Evolutionary conservation across 2,797 vertebrate species (phyloP).

Genomic region (Acanthopagrus latus): DNA sequence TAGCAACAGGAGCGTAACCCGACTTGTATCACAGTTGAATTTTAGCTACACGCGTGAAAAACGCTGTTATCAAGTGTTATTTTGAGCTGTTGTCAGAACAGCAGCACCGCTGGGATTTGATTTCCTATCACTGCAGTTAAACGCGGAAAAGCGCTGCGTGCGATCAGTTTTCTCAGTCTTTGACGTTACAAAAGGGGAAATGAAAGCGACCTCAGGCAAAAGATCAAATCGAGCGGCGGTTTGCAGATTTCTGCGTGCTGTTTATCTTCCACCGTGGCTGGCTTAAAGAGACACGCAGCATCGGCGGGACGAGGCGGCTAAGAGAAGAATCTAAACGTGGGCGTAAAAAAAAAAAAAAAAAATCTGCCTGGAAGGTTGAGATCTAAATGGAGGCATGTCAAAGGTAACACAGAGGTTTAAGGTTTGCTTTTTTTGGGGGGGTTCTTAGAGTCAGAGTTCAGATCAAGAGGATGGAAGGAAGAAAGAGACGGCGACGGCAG

Average conservation of each 20-base stretch:
- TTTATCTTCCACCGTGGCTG: conserved; percentile 30
- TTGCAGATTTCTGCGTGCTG: conserved; percentile 2
- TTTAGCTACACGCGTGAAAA: background rate
- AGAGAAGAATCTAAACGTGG: conserved; percentile 32
- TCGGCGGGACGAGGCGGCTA: conserved; percentile 22
- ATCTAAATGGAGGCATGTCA: conserved; percentile 27
- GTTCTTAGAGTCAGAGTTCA: conserved; percentile 19
- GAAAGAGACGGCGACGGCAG: background rate
- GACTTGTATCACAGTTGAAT: background rate
- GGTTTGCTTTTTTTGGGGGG: background rate
- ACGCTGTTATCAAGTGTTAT: too few species aligned
- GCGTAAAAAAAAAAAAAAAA: background rate
- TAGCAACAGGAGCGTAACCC: background rate
- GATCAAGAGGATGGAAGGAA: conserved; percentile 10
- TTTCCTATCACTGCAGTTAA: conserved; percentile 2
- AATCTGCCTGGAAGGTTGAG: conserved; percentile 31
- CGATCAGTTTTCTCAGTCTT: background rate
- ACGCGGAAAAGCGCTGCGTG: background rate
- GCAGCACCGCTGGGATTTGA: background rate
- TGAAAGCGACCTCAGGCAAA: background rate
- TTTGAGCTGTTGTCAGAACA: background rate
- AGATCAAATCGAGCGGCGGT: background rate
- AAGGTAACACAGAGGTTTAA: background rate
- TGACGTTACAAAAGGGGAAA: conserved; percentile 2
- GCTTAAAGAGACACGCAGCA: conserved; percentile 34